These are phyloP conservation scores for Tillus elongatus DNA, from an alignment of 2,888 invertebrate species.

Conservation along the genomic window DNA sequence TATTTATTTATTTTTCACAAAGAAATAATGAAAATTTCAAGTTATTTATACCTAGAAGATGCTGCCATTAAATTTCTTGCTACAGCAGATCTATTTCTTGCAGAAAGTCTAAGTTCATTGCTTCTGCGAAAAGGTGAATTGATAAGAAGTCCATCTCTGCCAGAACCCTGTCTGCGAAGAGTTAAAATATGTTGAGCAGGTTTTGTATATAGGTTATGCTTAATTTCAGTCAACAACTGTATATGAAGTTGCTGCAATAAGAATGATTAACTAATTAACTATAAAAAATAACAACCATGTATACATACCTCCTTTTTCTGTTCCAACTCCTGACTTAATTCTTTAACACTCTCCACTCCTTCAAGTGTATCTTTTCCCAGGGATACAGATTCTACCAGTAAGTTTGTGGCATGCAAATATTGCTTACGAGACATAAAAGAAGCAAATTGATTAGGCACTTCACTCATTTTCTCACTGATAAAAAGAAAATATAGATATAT, in stretches of 20 bases:
- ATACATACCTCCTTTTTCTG: constrained; percentile 50
- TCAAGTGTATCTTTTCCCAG: constrained; percentile 63
- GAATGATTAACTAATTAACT: constrained; percentile 6
- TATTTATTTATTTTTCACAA: too few relatives aligned
- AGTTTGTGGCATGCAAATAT: constrained; percentile 77
- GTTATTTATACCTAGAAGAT: too few relatives aligned
- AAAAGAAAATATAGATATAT: constrained; percentile 9
- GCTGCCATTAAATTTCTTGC: constrained; percentile 49
- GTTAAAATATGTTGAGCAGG: constrained; percentile 37
- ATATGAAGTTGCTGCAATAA: constrained; percentile 53
- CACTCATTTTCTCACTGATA: constrained; percentile 62
- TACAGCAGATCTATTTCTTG: constrained; percentile 46
- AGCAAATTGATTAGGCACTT: constrained; percentile 61
- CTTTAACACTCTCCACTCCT: constrained; percentile 75
- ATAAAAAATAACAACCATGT: constrained; percentile 6
- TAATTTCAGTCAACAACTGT: constrained; percentile 61
- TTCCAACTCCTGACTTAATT: constrained; percentile 68
- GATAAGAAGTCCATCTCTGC: constrained; percentile 42
- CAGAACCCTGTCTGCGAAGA: constrained; percentile 54
- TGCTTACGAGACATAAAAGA: constrained; percentile 61
- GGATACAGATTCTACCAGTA: constrained; percentile 61
- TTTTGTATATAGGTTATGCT: constrained; percentile 56
- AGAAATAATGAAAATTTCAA: too few relatives aligned
- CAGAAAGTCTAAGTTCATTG: constrained; percentile 48
- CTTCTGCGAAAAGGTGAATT: constrained; percentile 51